phyloP scores from a whole-genome alignment of 2,888 invertebrate species.

The Gortyna flavago region DNA sequence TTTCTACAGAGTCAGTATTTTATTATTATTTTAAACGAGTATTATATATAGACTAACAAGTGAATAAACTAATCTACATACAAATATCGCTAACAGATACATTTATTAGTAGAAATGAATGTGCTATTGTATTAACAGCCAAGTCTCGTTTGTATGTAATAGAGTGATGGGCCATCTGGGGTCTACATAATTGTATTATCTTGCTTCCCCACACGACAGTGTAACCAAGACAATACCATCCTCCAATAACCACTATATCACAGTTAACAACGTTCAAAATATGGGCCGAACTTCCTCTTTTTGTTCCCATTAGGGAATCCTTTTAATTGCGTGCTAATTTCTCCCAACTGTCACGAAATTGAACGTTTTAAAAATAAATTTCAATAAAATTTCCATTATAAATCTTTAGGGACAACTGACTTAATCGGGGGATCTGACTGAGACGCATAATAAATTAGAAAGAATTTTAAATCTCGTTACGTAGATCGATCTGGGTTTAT shows the following conservation, averaged over 20 bases:
- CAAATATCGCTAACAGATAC: neutral
- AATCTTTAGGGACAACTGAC: constrained; percentile 63
- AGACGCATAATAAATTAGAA: constrained; percentile 65
- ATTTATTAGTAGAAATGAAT: constrained; percentile 9
- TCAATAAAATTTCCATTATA: constrained; percentile 68
- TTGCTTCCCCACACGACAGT: constrained; percentile 30
- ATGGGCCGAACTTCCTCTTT: constrained; percentile 52
- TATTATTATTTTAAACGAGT: neutral
- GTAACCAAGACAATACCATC: constrained; percentile 33
- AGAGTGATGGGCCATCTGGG: constrained; percentile 61
- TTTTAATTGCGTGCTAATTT: constrained; percentile 68
- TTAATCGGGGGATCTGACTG: constrained; percentile 56
- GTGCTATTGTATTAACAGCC: constrained; percentile 25
- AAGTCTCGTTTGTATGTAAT: constrained; percentile 44
- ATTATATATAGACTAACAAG: neutral
- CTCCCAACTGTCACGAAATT: constrained; percentile 60
- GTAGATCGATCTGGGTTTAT: constrained; percentile 53
- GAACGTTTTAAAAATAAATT: constrained; percentile 61
- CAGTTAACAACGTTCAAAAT: constrained; percentile 36
- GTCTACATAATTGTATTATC: constrained; percentile 55
- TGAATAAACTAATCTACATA: neutral
- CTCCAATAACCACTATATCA: constrained; percentile 39
- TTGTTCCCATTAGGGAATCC: constrained; percentile 57
- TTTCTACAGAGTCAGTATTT: neutral
- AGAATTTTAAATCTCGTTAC: constrained; percentile 65